Evolutionary conservation across 2,888 invertebrate genomes (phyloP), one percentile per base, ranked within the genome.

Genomic region (Hipparchia semele): DNA sequence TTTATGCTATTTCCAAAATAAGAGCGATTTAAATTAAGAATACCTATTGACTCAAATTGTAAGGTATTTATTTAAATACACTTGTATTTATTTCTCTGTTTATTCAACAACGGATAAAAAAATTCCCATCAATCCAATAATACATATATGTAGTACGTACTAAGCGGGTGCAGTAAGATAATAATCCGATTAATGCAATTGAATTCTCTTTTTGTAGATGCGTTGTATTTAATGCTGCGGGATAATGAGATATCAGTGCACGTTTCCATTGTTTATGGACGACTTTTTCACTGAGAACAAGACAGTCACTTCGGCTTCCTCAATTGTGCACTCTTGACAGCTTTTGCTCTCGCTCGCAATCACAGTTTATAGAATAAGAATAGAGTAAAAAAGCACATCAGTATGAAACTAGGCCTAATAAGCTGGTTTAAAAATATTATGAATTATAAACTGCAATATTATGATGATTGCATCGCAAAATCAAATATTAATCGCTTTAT

Each of bases 131-230:
- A 67, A 39, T 54, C 51, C 56, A 39, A 65, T 61, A 69, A 73
- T 23, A 59, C 12, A 73, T 5, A 49, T 8, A 1, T 6, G 68
- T 59, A 65, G 49, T 58, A 39, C 33, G 13, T 67, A 69, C 59
- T 13, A 66, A 69, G 66, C 66, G 68, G 70, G 67, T 67, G 71
- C 65, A 61, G 70, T 68, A 60, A 69, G 66, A 56, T 72, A 54
- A 64, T 76, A 76, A 76, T 76, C 76, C 71, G 76, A 74, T 76
- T 73, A 74, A 71, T 73, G 69, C 76, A 71, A 71, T 71, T 73
- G 74, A 73, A 73, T 74, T 70, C 73, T 65, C 71, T 76, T 76
- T 76, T 72, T 76, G 74, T 75, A 62, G 68, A 75, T 75, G 70
- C 62, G 51, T 53, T 72, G 70, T 75, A 66, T 75, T 75, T 69